These are phyloP conservation scores for Pygoscelis antarcticus DNA, from an alignment of 2,113 vertebrate genomes.

Conservation along the genomic window DNA sequence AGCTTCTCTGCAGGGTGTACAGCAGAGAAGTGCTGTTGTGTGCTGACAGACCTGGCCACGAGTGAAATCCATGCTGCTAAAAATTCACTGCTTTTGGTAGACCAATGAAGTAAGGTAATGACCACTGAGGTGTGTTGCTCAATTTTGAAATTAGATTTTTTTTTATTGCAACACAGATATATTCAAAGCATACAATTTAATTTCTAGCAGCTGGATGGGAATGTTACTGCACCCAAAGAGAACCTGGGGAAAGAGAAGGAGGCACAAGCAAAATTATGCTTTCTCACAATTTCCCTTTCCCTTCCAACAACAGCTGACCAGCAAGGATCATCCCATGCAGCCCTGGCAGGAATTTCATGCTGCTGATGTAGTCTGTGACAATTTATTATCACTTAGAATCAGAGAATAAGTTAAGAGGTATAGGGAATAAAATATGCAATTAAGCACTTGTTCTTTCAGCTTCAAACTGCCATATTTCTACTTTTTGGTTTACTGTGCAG, in stretches of 20 bases:
- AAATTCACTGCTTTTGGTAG: background rate
- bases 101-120: background rate
- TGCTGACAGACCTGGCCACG: background rate
- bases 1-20: background rate
- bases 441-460: background rate
- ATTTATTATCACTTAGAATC: background rate
- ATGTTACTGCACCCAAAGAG: background rate
- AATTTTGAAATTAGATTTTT: background rate
- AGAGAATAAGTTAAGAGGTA: background rate
- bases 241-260: background rate
- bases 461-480: background rate
- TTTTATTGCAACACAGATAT: background rate
- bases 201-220: background rate
- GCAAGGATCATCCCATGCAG: background rate
- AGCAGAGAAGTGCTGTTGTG: background rate
- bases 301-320: background rate
- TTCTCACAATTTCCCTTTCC: background rate
- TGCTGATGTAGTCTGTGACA: background rate
- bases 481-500: background rate
- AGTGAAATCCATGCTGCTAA: background rate
- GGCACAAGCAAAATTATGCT: background rate
- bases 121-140: background rate
- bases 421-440: background rate
- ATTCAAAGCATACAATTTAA: background rate
- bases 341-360: background rate